These are phyloP conservation scores for Bubo blakistoni DNA, from an alignment of 2,113 vertebrate genomes.

Conservation along the genomic window DNA sequence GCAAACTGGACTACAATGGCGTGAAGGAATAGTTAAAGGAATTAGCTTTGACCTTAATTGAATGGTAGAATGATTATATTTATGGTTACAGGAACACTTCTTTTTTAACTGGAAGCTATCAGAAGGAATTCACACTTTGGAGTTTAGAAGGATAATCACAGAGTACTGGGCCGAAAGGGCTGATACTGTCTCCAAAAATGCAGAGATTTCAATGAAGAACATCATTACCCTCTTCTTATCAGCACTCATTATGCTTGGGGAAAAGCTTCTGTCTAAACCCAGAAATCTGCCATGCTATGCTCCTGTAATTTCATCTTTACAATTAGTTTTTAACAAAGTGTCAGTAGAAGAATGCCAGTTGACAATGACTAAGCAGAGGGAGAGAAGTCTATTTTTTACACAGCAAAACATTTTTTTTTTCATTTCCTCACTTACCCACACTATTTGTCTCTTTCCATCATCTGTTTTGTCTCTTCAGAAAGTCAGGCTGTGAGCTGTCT, in stretches of 20 bases:
- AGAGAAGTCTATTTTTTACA: not conserved
- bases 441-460: slow-evolving; percentile 5
- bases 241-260: not conserved
- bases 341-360: not conserved
- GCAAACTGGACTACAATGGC: not conserved
- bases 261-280: not conserved
- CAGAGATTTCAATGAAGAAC: not conserved
- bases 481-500: not conserved
- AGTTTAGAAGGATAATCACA: not conserved
- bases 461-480: not conserved
- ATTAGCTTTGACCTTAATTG: not conserved
- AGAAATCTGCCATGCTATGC: not conserved
- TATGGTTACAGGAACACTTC: not conserved
- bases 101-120: not conserved
- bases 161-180: not conserved
- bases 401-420: not conserved
- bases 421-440: not conserved
- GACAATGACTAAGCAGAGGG: slow-evolving; percentile 1
- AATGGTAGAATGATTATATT: not conserved
- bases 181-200: not conserved
- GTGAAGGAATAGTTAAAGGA: not conserved
- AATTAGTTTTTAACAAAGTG: not conserved
- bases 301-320: not conserved
- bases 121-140: not conserved
- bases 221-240: not conserved